Evolutionary conservation across 2,113 vertebrate species (phyloP).

Genomic region (Corvus hawaiiensis): DNA sequence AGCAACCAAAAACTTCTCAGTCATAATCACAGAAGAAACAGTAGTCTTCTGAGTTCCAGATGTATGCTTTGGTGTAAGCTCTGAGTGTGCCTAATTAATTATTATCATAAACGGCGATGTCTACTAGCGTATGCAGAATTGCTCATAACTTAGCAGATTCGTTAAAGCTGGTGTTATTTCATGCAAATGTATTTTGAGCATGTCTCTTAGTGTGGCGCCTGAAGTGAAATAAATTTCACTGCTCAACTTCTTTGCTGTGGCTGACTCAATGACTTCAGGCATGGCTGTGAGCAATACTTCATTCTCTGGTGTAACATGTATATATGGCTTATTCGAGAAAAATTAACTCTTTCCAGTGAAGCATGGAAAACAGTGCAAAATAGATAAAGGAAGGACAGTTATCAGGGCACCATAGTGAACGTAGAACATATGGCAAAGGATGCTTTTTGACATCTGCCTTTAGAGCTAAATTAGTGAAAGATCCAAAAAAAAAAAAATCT

Average conservation of each 20-base stretch:
- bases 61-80: neutral
- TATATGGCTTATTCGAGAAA: neutral
- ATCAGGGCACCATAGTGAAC: neutral
- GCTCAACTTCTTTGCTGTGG: conserved; percentile 31
- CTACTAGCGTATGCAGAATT: neutral
- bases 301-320: neutral
- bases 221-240: conserved; percentile 42
- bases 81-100: neutral
- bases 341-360: neutral
- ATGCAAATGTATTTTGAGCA: conserved; percentile 13
- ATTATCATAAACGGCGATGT: neutral
- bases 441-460: neutral
- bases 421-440: neutral
- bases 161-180: conserved; percentile 13
- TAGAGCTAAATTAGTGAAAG: neutral
- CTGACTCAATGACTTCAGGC: conserved; percentile 36
- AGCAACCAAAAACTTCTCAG: neutral
- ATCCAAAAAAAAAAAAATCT: neutral
- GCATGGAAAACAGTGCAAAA: neutral
- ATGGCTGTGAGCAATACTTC: conserved; percentile 14
- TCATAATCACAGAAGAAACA: neutral
- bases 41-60: neutral
- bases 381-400: neutral
- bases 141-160: neutral
- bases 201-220: neutral